These are phyloP conservation scores for Emydoidea blandingii DNA, from an alignment of 2,797 vertebrate species.

Conservation along the genomic window DNA sequence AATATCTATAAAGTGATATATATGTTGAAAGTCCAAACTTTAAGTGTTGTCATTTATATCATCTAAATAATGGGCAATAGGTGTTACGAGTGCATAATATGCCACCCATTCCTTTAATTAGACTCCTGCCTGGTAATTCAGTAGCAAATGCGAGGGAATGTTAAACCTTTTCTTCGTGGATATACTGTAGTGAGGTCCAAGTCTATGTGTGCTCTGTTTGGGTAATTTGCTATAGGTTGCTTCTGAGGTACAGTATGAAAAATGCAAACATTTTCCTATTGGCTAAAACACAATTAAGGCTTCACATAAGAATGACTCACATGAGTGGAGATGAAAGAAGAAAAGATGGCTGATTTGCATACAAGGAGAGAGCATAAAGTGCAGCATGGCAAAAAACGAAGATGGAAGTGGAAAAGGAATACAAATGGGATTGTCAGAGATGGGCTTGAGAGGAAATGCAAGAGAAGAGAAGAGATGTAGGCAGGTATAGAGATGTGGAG, in stretches of 20 bases:
- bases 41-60: background rate
- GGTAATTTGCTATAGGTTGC: background rate
- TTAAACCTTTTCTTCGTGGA: background rate
- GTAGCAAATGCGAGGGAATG: background rate
- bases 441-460: background rate
- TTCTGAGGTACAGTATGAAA: background rate
- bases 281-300: background rate
- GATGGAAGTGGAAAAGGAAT: background rate
- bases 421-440: background rate
- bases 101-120: background rate
- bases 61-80: background rate
- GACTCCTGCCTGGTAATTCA: background rate
- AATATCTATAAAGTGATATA: background rate
- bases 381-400: background rate
- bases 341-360: background rate
- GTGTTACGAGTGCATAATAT: background rate
- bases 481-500: background rate
- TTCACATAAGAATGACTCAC: no score
- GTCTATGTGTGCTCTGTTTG: background rate
- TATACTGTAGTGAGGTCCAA: background rate
- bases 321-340: background rate
- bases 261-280: background rate
- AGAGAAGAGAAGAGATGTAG: background rate
- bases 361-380: background rate
- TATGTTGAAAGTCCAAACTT: background rate